These are phyloP conservation scores for Agonopterix heracliana DNA, from an alignment of 2,888 invertebrate genomes.

Conservation along the genomic window DNA sequence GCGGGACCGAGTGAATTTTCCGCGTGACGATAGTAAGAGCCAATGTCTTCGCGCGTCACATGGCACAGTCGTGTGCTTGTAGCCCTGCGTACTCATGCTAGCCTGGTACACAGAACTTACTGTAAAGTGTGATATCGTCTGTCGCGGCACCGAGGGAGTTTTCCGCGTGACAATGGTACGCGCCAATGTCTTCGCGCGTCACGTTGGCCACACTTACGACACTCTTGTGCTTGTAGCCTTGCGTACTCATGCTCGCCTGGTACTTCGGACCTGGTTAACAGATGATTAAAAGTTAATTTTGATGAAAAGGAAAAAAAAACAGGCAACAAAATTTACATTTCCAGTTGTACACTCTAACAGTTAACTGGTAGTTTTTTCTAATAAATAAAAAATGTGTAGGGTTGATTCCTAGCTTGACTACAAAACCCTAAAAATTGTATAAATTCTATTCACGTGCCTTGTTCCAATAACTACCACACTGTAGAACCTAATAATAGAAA, in stretches of 20 bases:
- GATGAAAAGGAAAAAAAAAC: background rate
- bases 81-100: constrained; percentile 43
- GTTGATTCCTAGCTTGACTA: no score
- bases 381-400: no score
- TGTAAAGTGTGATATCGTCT: constrained; percentile 79
- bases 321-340: background rate
- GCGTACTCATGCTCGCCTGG: constrained; percentile 38
- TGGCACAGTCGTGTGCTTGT: constrained; percentile 76
- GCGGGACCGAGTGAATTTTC: constrained; percentile 81
- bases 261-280: constrained; percentile 38
- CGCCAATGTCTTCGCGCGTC: constrained; percentile 73
- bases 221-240: constrained; percentile 76
- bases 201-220: constrained; percentile 74
- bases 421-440: no score
- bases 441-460: no score
- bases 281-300: background rate
- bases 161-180: constrained; percentile 79
- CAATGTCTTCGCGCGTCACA: constrained; percentile 74
- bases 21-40: constrained; percentile 78
- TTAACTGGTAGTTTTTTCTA: background rate
- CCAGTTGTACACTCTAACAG: background rate
- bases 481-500: no score
- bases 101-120: constrained; percentile 69
- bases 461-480: no score
- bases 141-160: constrained; percentile 79